A percentile compares a stretch with the other conserved stretches of the same genome.
phyloP scores from a whole-genome alignment of 2,888 invertebrate genomes.

The Drosophila hawaiiensis region DNA sequence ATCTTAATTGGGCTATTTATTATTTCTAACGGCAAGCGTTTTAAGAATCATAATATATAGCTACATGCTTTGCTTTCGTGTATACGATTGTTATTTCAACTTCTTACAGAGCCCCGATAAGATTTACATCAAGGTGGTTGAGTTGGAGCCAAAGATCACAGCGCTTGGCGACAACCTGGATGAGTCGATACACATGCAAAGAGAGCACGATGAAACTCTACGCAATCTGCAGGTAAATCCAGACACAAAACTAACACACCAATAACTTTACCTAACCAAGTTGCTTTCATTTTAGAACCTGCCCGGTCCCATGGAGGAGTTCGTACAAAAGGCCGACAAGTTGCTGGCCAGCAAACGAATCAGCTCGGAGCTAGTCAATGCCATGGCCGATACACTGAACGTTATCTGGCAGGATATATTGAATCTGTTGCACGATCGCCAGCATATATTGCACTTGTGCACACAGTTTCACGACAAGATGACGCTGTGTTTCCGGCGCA shows the following conservation, averaged over 20 bases:
- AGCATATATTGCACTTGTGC: conserved; percentile 91
- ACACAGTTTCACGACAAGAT: conserved; percentile 91
- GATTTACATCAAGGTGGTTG: conserved; percentile 93
- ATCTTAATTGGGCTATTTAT: background rate
- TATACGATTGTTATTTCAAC: conserved; percentile 10
- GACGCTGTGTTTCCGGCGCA: conserved; percentile 89
- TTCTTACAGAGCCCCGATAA: conserved; percentile 91
- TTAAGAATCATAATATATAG: background rate
- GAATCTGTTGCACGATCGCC: conserved; percentile 90
- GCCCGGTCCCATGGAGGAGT: conserved; percentile 94
- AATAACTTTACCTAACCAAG: background rate
- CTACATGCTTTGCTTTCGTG: conserved; percentile 5
- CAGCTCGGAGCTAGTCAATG: conserved; percentile 92
- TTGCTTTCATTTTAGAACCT: conserved; percentile 88
- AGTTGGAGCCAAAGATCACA: conserved; percentile 93
- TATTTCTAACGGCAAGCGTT: background rate
- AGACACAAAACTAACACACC: background rate
- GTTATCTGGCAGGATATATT: conserved; percentile 94
- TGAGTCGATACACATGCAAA: conserved; percentile 91
- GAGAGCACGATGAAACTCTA: conserved; percentile 93
- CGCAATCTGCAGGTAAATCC: conserved; percentile 91
- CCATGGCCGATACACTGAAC: conserved; percentile 93
- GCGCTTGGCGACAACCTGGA: conserved; percentile 91
- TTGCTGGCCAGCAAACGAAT: conserved; percentile 92
- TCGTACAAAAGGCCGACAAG: conserved; percentile 94